Conservation (phyloP, 1,140 invertebrate genomes). For the Pogonus chalceus region DNA sequence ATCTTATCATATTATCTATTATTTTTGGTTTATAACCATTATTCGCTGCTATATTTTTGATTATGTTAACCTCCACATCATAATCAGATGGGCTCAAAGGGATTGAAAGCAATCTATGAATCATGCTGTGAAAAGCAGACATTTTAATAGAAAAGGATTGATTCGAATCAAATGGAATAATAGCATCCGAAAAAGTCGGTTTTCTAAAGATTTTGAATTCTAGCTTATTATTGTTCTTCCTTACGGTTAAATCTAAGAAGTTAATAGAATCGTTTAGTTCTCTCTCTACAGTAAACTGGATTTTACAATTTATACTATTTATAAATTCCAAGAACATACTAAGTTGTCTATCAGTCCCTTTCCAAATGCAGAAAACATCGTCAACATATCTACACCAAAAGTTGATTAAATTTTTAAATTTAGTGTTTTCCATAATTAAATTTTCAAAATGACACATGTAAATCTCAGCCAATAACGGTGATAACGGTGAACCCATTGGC, state of each 20-base stretch:
- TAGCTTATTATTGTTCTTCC: neutral
- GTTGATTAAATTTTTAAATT: neutral
- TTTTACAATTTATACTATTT: neutral
- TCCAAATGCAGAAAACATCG: no score
- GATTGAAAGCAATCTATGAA: neutral
- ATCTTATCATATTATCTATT: neutral
- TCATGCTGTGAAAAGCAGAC: neutral
- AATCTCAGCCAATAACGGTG: neutral
- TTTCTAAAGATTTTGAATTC: conserved; percentile 4
- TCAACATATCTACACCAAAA: neutral
- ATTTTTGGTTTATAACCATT: neutral
- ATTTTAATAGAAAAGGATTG: conserved; percentile 1
- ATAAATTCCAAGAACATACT: neutral
- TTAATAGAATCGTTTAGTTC: conserved; percentile 7
- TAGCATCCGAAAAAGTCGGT: conserved; percentile 7
- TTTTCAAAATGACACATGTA: neutral
- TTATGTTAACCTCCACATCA: neutral
- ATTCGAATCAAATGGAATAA: conserved; percentile 1
- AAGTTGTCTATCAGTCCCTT: neutral
- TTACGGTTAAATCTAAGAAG: conserved; percentile 7
- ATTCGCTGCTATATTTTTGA: neutral
- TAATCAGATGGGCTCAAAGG: neutral
- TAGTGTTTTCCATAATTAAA: neutral
- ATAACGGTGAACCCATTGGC: neutral
- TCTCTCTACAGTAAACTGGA: conserved; percentile 4